phyloP scores from a whole-genome alignment of 2,888 invertebrate genomes.

The Megaustenia siamemsis region DNA sequence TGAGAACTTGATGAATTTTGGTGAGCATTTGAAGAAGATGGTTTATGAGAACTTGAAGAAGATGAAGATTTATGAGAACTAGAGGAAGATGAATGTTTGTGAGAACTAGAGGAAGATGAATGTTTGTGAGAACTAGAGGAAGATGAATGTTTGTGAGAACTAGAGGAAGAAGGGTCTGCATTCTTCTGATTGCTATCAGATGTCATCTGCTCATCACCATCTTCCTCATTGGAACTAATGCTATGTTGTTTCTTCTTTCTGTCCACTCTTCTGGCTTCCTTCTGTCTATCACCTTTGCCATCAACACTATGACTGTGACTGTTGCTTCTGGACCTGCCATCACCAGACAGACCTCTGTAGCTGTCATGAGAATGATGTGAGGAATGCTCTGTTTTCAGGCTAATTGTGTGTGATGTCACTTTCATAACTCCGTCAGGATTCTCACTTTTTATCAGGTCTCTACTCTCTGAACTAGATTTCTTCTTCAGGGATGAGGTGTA shows the following conservation, averaged over 20 bases:
- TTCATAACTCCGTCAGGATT: neutral
- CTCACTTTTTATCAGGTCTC: neutral
- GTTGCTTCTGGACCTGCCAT: neutral
- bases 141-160: neutral
- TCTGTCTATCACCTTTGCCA: slow-evolving; percentile 11
- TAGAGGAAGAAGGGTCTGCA: neutral
- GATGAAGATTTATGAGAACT: too few relatives aligned
- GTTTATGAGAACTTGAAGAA: neutral
- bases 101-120: neutral
- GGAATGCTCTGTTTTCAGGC: neutral
- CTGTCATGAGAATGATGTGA: neutral
- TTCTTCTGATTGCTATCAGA: neutral
- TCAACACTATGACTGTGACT: neutral
- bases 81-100: slow-evolving; percentile 3
- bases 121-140: slow-evolving; percentile 14
- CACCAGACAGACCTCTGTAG: neutral
- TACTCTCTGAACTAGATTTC: neutral
- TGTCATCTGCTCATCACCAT: neutral
- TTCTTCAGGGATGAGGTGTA: neutral
- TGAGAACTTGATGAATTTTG: slow-evolving; percentile 1
- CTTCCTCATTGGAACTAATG: slow-evolving; percentile 36
- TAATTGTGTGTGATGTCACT: neutral
- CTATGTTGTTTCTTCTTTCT: slow-evolving; percentile 41
- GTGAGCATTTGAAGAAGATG: neutral
- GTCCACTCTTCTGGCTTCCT: slow-evolving; percentile 9